Evolutionary conservation across 1,140 invertebrate species (phyloP), one percentile per base, ranked within the genome.

Genomic region (Lordiphosa stackelbergi): DNA sequence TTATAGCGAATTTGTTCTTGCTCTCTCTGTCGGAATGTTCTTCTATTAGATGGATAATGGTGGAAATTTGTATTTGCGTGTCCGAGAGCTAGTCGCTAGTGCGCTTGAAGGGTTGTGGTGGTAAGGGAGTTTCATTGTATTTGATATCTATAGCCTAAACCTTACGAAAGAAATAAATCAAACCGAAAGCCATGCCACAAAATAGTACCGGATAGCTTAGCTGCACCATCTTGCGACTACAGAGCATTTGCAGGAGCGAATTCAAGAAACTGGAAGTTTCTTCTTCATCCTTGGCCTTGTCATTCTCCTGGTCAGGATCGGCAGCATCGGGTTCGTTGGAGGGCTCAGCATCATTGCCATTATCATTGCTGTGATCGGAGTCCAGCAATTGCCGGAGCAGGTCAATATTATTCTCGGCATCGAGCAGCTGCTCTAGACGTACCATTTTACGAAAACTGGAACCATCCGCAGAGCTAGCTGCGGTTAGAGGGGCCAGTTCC

Each of bases 111-210:
- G 22, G 22, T 22, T 22, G 2, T 34, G 13, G 10, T 47, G 28
- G 13, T 60, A 35, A 7, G n/a, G 6, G 36, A 6, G 2, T 35
- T 36, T 53, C 52, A 53, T 35, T 28, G 34, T 45, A 46, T 24
- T 11, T n/a, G 3, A 16, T 11, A 36, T 16, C 16, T 16, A 16
- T 53, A 9, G 22, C 42, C 56, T 78, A 78, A 12, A 42, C 56
- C 52, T 79, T 78, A 35, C 74, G 74, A 38, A 69, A 37, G 7
- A 69, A 53, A 34, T 62, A 79, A 28, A 79, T 59, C 58, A 79
- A 57, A 51, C 74, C 59, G 38, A 63, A 48, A 35, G 74, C 70
- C 45, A 79, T 13, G 58, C 70, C 62, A 47, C 74, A 79, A 10
- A 79, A 55, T 16, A 79, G 43, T 41, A 79, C 9, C 7, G 74